Conservation (phyloP, 2,113 vertebrate genomes). For the Hemicordylus capensis region DNA sequence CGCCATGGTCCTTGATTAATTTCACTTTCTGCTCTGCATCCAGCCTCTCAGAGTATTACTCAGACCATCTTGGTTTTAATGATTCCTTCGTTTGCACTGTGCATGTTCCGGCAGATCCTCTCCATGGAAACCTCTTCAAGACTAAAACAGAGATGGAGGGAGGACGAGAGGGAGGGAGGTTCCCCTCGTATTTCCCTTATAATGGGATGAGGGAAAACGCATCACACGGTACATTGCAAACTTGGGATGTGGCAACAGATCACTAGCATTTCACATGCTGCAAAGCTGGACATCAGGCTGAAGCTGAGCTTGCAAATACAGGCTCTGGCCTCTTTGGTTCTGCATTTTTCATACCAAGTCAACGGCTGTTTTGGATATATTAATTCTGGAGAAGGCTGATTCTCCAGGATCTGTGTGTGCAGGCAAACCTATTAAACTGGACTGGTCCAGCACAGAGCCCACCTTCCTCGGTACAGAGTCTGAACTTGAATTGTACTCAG, state of each 20-base stretch:
- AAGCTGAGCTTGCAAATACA: constrained; percentile 54
- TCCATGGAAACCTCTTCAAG: not conserved
- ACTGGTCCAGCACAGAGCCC: not conserved
- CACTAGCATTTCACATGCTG: constrained; percentile 40
- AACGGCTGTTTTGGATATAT: constrained; percentile 10
- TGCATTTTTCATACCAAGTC: constrained; percentile 37
- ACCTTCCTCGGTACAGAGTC: not conserved
- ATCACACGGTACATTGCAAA: constrained; percentile 48
- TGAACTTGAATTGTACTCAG: not conserved
- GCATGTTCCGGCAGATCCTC: not conserved
- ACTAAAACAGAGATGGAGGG: not conserved
- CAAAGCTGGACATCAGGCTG: constrained; percentile 46
- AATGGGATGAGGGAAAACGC: not conserved
- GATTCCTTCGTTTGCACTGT: not conserved
- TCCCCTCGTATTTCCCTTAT: not conserved
- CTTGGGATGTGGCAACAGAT: constrained; percentile 54
- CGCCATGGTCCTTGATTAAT: not conserved
- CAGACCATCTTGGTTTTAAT: not conserved
- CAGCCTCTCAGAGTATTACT: not conserved
- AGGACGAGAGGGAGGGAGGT: not conserved
- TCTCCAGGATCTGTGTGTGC: not conserved
- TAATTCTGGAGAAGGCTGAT: constrained; percentile 23
- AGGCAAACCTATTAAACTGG: not conserved
- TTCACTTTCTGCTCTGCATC: not conserved
- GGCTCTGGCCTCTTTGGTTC: not conserved